Percentiles rank a stretch among this genome's conserved stretches.
These are phyloP conservation scores for Petrocephalus microphthalmus DNA, from an alignment of 2,113 vertebrate genomes.

Conservation along the genomic window DNA sequence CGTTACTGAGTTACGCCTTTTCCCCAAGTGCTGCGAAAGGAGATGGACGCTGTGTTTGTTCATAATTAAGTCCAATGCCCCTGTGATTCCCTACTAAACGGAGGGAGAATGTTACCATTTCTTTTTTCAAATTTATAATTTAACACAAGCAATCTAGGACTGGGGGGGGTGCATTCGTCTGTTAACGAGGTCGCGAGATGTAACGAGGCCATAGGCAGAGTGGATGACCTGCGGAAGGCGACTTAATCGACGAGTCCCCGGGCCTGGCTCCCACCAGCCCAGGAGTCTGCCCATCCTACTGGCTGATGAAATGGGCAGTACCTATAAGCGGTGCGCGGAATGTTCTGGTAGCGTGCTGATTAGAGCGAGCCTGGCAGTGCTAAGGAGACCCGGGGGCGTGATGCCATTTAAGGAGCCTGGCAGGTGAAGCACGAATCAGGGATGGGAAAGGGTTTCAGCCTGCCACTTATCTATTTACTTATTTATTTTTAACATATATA, in stretches of 20 bases:
- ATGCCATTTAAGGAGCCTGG: conserved; percentile 36
- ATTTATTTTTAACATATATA: not conserved
- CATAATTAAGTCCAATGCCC: conserved; percentile 28
- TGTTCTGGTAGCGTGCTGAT: not conserved
- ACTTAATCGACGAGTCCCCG: not conserved
- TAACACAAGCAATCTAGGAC: not conserved
- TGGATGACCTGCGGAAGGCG: not conserved
- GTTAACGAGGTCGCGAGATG: not conserved
- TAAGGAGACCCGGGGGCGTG: too few relatives aligned
- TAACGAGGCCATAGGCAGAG: not conserved
- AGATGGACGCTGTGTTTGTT: conserved; percentile 16
- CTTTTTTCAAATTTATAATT: not conserved
- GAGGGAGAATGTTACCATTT: not conserved
- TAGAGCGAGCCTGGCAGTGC: not conserved
- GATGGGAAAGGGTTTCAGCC: too few relatives aligned
- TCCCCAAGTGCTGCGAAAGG: conserved; percentile 22
- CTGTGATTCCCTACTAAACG: conserved; percentile 9
- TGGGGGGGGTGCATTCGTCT: not conserved
- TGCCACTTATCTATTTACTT: conserved; percentile 41
- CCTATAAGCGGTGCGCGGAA: not conserved
- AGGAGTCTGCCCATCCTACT: not conserved
- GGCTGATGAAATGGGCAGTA: not conserved
- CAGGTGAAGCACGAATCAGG: conserved; percentile 39
- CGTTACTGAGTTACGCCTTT: conserved; percentile 14
- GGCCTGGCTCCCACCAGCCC: not conserved